Evolutionary conservation across 2,888 invertebrate genomes (phyloP).

Genomic region (Drosophila pseudotalamancana): DNA sequence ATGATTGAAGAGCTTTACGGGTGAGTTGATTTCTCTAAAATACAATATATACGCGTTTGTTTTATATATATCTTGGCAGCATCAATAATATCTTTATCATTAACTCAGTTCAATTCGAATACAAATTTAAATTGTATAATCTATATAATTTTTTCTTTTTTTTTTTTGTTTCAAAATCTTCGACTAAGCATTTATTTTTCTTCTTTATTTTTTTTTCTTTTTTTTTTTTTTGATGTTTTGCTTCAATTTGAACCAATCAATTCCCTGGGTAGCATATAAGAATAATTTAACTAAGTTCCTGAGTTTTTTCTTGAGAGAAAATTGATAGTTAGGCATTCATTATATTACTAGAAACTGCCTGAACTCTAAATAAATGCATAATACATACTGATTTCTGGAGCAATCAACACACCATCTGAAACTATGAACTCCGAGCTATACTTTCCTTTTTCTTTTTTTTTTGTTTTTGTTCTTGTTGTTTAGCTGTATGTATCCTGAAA

Average conservation of each 20-base stretch:
- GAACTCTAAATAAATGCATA: not conserved
- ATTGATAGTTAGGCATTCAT: not conserved
- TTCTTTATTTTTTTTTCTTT: not conserved
- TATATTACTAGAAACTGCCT: not conserved
- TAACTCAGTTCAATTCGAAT: constrained; percentile 1
- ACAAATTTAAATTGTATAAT: not conserved
- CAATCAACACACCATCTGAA: not conserved
- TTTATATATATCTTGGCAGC: constrained; percentile 4
- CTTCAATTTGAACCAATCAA: not conserved
- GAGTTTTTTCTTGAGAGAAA: not conserved
- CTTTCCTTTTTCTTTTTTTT: not conserved
- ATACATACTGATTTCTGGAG: not conserved
- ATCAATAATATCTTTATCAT: constrained; percentile 2
- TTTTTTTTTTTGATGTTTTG: not conserved
- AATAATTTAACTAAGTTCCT: not conserved
- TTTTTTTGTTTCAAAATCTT: not conserved
- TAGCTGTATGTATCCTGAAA: not conserved
- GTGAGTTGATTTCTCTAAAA: not conserved
- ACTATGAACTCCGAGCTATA: not conserved
- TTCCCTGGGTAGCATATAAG: not conserved
- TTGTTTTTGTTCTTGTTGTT: no score
- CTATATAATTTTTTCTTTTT: not conserved
- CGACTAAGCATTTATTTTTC: not conserved
- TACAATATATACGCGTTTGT: not conserved
- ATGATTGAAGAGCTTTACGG: not conserved